phyloP scores from a whole-genome alignment of 2,888 invertebrate species.

The Anorthoa munda region DNA sequence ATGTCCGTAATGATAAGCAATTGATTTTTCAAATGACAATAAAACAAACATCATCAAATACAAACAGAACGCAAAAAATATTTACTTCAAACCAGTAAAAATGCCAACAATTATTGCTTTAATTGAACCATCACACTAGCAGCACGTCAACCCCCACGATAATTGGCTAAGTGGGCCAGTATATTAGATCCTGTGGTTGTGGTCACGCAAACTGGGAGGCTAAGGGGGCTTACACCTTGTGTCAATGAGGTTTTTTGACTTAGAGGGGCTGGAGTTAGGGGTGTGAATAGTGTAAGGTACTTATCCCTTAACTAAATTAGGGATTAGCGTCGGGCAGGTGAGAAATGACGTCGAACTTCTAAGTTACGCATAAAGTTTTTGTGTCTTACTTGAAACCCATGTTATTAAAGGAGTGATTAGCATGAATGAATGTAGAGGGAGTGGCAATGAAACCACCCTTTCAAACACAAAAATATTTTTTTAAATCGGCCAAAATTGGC shows the following conservation, averaged over 20 bases:
- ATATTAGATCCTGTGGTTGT: conserved; percentile 78
- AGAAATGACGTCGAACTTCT: neutral
- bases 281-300: conserved; percentile 24
- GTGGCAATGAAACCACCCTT: too few species aligned
- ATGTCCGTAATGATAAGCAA: neutral
- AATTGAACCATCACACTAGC: conserved; percentile 83
- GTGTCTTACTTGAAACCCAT: neutral
- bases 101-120: conserved; percentile 74
- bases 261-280: conserved; percentile 17
- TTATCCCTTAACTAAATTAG: conserved; percentile 23
- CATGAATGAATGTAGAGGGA: neutral
- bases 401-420: neutral
- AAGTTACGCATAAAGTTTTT: neutral
- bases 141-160: conserved; percentile 78
- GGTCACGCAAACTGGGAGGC: conserved; percentile 81
- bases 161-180: conserved; percentile 84
- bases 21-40: neutral
- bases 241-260: conserved; percentile 62
- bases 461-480: too few species aligned
- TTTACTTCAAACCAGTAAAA: conserved; percentile 53
- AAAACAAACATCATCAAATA: conserved; percentile 5
- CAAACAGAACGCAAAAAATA: conserved; percentile 3
- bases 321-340: conserved; percentile 29
- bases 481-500: too few species aligned
- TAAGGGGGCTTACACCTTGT: conserved; percentile 32